phyloP scores from a whole-genome alignment of 2,113 vertebrate species.

The Taxidea taxus region DNA sequence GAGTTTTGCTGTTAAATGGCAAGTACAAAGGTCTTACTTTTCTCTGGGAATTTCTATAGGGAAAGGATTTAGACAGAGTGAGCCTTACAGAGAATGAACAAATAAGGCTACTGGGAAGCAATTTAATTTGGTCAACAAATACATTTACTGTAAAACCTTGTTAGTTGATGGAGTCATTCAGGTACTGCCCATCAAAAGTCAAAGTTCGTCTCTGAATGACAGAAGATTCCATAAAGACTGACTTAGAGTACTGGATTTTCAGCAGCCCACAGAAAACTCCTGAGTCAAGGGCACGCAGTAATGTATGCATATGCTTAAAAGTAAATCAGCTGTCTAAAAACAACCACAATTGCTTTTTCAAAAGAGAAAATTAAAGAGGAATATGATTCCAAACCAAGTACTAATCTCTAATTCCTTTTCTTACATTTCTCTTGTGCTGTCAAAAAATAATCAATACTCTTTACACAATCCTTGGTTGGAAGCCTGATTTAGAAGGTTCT shows the following conservation, averaged over 20 bases:
- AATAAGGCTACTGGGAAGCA: slow-evolving; percentile 29
- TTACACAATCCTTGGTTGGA: background rate
- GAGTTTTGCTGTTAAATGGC: slow-evolving; percentile 31
- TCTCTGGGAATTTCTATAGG: slow-evolving; percentile 24
- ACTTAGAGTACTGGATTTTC: background rate
- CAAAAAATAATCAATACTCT: slow-evolving; percentile 29
- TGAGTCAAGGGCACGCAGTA: background rate
- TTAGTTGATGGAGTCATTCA: slow-evolving; percentile 29
- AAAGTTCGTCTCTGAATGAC: background rate
- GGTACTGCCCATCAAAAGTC: slow-evolving; percentile 25
- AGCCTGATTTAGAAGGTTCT: background rate
- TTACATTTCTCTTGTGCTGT: background rate
- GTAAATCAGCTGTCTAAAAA: background rate
- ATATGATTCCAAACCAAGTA: slow-evolving; percentile 16
- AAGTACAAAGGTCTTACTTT: slow-evolving; percentile 25
- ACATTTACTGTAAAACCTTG: background rate
- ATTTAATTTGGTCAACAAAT: slow-evolving; percentile 55
- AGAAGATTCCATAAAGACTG: background rate
- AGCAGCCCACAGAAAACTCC: background rate
- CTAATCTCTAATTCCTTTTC: background rate
- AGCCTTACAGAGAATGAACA: slow-evolving; percentile 40
- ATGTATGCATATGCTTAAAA: background rate
- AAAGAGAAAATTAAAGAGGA: background rate
- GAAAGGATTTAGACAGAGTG: slow-evolving; percentile 21
- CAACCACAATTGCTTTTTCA: background rate